phyloP scores from a whole-genome alignment of 2,888 invertebrate species.

The Elysia crispata region DNA sequence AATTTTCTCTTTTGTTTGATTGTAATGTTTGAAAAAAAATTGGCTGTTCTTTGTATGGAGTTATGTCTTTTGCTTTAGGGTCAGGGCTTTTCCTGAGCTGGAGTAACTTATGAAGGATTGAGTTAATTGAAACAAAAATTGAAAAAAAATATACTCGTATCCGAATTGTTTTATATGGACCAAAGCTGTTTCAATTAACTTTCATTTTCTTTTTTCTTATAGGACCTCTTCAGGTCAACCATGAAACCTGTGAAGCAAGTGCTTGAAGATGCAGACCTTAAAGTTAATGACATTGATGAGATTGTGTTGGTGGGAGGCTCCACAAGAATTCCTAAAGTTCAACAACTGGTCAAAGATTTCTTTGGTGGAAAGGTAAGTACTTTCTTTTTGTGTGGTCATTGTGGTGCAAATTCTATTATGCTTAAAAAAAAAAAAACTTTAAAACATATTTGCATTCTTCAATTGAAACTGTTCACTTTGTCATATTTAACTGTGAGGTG shows the following conservation, averaged over 20 bases:
- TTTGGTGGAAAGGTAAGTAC: conserved; percentile 87
- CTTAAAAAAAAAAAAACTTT: neutral
- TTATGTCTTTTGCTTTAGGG: no score
- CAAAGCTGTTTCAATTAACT: neutral
- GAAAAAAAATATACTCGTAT: no score
- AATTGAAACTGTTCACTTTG: neutral
- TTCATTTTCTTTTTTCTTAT: conserved; percentile 25
- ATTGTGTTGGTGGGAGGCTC: conserved; percentile 99
- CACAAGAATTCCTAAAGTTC: conserved; percentile 98
- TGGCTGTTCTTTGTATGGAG: no score
- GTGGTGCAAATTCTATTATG: no score
- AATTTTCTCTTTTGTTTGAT: no score
- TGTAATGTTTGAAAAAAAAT: no score
- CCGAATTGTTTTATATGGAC: no score
- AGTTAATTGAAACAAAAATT: no score
- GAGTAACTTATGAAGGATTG: no score
- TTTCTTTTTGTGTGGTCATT: no score
- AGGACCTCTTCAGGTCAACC: conserved; percentile 86
- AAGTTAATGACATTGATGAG: conserved; percentile 98
- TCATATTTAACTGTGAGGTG: no score
- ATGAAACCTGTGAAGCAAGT: conserved; percentile 97
- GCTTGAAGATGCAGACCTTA: conserved; percentile 98
- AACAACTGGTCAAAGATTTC: conserved; percentile 82
- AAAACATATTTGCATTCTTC: neutral
- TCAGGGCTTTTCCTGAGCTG: no score